These are phyloP conservation scores for Folsomia manolachei DNA, from an alignment of 2,888 invertebrate genomes.

Conservation along the genomic window DNA sequence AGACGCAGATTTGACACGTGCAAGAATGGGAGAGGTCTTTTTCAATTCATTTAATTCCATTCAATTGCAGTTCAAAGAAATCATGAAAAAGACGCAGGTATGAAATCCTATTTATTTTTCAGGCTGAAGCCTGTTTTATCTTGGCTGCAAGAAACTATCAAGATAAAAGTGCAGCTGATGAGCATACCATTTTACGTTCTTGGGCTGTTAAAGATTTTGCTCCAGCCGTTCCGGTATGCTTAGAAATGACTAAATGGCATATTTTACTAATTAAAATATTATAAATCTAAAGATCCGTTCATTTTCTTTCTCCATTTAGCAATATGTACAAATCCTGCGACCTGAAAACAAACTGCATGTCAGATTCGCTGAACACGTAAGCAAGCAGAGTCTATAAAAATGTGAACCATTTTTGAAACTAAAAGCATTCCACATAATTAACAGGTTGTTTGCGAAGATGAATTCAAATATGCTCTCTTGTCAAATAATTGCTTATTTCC, in stretches of 20 bases:
- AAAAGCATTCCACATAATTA: no score
- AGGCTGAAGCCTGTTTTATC: conserved; percentile 64
- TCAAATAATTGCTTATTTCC: conserved; percentile 99
- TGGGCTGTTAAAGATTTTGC: conserved; percentile 99
- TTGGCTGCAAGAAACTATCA: conserved; percentile 92
- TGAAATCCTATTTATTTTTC: no score
- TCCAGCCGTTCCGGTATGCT: conserved; percentile 69
- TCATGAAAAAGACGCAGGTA: neutral
- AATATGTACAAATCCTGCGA: conserved; percentile 97
- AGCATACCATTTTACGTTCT: conserved; percentile 75
- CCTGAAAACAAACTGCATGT: conserved; percentile 98
- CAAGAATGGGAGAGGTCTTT: conserved; percentile 96
- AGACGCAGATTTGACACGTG: conserved; percentile 89
- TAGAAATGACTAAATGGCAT: no score
- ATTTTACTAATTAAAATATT: no score
- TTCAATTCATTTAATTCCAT: no score
- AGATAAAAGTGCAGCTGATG: conserved; percentile 89
- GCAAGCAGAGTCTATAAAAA: no score
- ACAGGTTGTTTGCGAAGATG: conserved; percentile 76
- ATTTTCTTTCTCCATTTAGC: no score
- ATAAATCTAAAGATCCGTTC: no score
- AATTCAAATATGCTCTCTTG: conserved; percentile 94
- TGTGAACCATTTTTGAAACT: no score
- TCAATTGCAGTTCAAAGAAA: conserved; percentile 67
- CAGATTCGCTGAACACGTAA: conserved; percentile 90